phyloP scores from a whole-genome alignment of 2,888 invertebrate species.

The Hydrotaea diabolus region DNA sequence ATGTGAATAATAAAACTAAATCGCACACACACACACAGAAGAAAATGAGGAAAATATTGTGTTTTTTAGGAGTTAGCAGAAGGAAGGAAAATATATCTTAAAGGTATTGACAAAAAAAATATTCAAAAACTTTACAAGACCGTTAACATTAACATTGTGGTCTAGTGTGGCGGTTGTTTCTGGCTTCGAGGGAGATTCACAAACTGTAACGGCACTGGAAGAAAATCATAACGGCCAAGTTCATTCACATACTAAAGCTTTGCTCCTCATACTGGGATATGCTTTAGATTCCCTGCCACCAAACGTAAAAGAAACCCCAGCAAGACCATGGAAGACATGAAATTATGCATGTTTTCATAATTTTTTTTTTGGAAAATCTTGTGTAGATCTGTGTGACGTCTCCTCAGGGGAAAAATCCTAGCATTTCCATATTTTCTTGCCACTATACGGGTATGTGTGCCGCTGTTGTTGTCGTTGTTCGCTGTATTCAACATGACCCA shows the following conservation, averaged over 20 bases:
- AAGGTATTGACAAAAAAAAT: not conserved
- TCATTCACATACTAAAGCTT: conserved; percentile 33
- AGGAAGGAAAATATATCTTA: not conserved
- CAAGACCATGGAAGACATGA: conserved; percentile 18
- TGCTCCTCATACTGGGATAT: not conserved
- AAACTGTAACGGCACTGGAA: conserved; percentile 10
- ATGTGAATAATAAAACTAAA: conserved; percentile 43
- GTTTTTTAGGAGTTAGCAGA: not conserved
- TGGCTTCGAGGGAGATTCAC: not conserved
- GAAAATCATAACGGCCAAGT: conserved; percentile 29
- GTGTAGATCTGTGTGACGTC: not conserved
- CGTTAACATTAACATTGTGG: conserved; percentile 39
- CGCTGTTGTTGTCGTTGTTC: conserved; percentile 6
- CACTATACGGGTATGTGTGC: not conserved
- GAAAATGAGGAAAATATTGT: not conserved
- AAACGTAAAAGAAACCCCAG: too few relatives aligned
- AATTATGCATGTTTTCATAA: conserved; percentile 47
- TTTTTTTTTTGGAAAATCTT: conserved; percentile 10
- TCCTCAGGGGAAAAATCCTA: conserved; percentile 36
- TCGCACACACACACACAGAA: not conserved
- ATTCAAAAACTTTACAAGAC: conserved; percentile 3
- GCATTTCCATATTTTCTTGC: conserved; percentile 9
- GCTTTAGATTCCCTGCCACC: not conserved
- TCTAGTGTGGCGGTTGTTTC: conserved; percentile 9
- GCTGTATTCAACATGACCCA: conserved; percentile 73